Evolutionary conservation across 2,797 vertebrate species (phyloP).

Genomic region (Picus viridis): DNA sequence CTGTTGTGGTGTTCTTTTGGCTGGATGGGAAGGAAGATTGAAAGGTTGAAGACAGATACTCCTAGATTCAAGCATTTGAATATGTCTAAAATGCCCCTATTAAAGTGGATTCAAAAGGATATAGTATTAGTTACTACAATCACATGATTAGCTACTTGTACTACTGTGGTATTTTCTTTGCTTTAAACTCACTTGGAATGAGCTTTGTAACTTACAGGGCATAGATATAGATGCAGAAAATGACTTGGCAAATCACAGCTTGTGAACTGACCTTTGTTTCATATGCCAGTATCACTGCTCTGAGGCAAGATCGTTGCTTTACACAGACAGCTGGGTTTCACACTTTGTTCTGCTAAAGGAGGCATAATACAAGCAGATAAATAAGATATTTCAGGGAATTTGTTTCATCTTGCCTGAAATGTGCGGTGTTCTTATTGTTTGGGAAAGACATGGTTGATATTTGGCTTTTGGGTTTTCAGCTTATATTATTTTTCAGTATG

Average conservation of each 20-base stretch:
- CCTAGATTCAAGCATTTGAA: background rate
- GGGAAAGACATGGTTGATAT: background rate
- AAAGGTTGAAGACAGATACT: background rate
- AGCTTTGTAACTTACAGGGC: background rate
- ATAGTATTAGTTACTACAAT: background rate
- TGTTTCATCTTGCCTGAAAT: background rate
- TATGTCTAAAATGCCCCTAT: background rate
- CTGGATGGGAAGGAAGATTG: background rate
- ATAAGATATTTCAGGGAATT: background rate
- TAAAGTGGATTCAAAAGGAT: background rate
- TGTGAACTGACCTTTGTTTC: background rate
- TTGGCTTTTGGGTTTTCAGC: background rate
- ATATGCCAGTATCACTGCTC: background rate
- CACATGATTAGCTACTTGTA: background rate
- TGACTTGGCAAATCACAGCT: slow-evolving; percentile 18
- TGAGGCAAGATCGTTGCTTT: background rate
- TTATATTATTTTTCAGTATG: slow-evolving; percentile 46
- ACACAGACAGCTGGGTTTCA: background rate
- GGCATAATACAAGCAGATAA: background rate
- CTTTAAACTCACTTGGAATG: background rate
- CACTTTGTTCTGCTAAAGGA: background rate
- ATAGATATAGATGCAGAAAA: slow-evolving; percentile 8
- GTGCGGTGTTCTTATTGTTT: background rate
- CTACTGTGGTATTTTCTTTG: background rate
- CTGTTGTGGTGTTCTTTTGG: background rate